Evolutionary conservation across 1,140 invertebrate species (phyloP).

Genomic region (Euwallacea similis): DNA sequence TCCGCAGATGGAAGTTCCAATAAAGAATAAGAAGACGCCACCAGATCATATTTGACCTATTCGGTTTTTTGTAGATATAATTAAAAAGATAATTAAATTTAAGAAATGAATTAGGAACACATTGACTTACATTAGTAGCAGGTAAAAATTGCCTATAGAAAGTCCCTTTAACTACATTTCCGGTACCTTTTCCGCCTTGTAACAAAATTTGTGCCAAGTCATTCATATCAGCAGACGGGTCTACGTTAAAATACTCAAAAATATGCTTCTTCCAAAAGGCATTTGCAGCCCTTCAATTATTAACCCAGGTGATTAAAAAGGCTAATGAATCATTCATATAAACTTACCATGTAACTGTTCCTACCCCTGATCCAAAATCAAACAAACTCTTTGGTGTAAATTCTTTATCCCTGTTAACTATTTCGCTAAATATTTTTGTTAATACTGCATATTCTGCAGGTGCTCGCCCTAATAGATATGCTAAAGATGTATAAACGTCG

Average conservation of each 20-base stretch:
- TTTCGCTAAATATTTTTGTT: conserved; percentile 72
- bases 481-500: conserved; percentile 61
- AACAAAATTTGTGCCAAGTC: conserved; percentile 74
- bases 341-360: conserved; percentile 74
- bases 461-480: conserved; percentile 71
- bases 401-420: conserved; percentile 62
- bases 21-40: conserved; percentile 78
- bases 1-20: conserved; percentile 74
- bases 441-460: conserved; percentile 76
- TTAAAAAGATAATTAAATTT: conserved; percentile 44
- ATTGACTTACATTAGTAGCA: conserved; percentile 57
- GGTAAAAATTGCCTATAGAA: conserved; percentile 83
- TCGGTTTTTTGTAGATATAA: too few species aligned
- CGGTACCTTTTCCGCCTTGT: conserved; percentile 63
- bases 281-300: conserved; percentile 67
- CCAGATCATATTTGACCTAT: conserved; percentile 74
- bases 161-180: conserved; percentile 62
- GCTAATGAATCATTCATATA: not conserved
- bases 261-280: conserved; percentile 70
- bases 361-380: conserved; percentile 90
- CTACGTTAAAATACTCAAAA: conserved; percentile 81
- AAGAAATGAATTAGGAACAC: not conserved
- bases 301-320: not conserved
- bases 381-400: conserved; percentile 78
- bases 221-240: conserved; percentile 78